Conservation (phyloP, 2,797 vertebrate genomes). For the Cryptoblepharus egeriae region DNA sequence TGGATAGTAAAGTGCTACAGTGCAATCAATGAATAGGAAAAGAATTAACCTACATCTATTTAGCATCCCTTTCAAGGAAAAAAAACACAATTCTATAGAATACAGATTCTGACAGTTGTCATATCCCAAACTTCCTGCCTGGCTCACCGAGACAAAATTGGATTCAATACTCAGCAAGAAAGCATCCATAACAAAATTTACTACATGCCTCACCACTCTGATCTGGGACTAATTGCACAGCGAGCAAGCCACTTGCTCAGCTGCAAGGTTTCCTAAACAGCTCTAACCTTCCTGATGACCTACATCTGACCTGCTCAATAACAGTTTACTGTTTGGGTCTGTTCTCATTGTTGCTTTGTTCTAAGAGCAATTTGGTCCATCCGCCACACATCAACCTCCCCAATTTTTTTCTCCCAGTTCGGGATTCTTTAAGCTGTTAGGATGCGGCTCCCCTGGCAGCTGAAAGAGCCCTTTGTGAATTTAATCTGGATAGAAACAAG, state of each 20-base stretch:
- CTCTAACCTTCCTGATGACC: not conserved
- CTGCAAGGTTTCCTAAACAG: not conserved
- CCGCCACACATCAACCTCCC: too few relatives aligned
- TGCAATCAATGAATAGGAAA: not conserved
- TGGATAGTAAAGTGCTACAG: not conserved
- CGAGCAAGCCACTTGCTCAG: not conserved
- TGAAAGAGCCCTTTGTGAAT: not conserved
- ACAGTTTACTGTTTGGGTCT: too few relatives aligned
- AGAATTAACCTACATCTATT: not conserved
- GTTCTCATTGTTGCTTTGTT: not conserved
- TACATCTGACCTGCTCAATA: not conserved
- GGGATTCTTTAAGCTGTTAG: not conserved
- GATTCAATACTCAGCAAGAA: not conserved
- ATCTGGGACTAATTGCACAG: not conserved
- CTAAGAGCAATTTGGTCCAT: not conserved
- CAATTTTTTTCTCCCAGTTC: not conserved
- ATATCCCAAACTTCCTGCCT: rapidly evolving
- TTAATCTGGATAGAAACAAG: not conserved
- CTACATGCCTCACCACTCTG: too few relatives aligned
- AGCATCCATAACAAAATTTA: not conserved
- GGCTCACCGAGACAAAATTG: not conserved
- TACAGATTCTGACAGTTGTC: conserved; percentile 11
- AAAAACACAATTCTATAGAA: not conserved
- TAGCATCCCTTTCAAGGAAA: not conserved
- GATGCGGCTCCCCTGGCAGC: not conserved